phyloP scores from a whole-genome alignment of 1,140 invertebrate species.

The Drosophila biarmipes region DNA sequence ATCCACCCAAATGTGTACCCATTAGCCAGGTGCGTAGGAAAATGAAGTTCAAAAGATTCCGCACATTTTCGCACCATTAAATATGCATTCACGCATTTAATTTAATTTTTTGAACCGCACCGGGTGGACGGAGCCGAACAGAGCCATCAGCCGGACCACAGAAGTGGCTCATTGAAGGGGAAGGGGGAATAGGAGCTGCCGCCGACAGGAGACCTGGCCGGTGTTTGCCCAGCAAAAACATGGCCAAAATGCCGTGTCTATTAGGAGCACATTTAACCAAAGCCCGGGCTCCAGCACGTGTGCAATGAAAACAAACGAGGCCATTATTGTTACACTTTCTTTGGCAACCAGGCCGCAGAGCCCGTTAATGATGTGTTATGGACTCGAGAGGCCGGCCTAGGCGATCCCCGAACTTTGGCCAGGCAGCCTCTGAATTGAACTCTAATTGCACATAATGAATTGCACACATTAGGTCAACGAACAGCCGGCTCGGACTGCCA shows the following conservation, averaged over 20 bases:
- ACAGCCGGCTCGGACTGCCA: constrained; percentile 10
- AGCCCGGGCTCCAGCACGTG: constrained; percentile 49
- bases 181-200: neutral
- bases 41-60: constrained; percentile 27
- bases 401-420: constrained; percentile 54
- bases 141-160: constrained; percentile 15
- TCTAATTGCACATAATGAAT: constrained; percentile 77
- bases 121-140: constrained; percentile 13
- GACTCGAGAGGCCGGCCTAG: constrained; percentile 30
- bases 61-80: constrained; percentile 48
- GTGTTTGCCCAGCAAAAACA: constrained; percentile 59
- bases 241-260: constrained; percentile 63
- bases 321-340: constrained; percentile 69
- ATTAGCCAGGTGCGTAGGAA: constrained; percentile 1
- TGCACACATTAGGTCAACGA: constrained; percentile 70
- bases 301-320: constrained; percentile 72
- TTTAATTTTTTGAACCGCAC: constrained; percentile 35
- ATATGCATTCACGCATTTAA: constrained; percentile 46
- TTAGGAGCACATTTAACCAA: constrained; percentile 68
- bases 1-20: neutral
- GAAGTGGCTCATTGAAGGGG: constrained; percentile 27
- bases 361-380: constrained; percentile 70
- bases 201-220: constrained; percentile 22
- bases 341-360: constrained; percentile 16
- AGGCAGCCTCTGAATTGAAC: constrained; percentile 61